Conservation (phyloP, 2,113 vertebrate genomes). For the Arvicanthis niloticus region DNA sequence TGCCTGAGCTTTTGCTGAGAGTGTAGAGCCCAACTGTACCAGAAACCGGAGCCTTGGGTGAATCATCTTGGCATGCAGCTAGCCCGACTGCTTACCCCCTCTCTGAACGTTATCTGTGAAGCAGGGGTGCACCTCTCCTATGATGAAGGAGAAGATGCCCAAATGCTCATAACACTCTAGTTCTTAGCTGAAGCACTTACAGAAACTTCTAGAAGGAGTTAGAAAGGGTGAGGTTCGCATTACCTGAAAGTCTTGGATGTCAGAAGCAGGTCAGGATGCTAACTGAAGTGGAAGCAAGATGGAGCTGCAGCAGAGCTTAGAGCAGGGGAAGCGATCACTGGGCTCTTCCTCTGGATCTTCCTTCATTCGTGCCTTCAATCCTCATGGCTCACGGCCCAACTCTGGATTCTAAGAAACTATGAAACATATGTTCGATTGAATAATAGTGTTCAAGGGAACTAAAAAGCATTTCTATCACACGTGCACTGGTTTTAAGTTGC, state of each 20-base stretch:
- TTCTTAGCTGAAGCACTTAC: background rate
- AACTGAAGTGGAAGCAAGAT: background rate
- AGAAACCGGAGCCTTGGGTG: background rate
- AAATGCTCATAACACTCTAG: background rate
- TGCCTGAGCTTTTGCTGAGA: background rate
- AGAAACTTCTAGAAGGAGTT: conserved; percentile 18
- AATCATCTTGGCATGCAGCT: background rate
- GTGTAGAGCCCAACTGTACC: too few relatives aligned
- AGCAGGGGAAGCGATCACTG: background rate
- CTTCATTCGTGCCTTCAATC: background rate
- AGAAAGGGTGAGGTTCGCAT: background rate
- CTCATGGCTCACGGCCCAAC: background rate
- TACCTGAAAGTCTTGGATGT: background rate
- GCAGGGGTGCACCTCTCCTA: background rate
- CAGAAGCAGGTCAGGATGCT: background rate
- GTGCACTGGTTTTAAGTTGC: conserved; percentile 50
- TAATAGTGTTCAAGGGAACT: conserved; percentile 18
- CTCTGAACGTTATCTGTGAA: background rate
- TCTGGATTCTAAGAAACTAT: background rate
- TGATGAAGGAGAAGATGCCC: background rate
- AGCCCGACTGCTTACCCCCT: background rate
- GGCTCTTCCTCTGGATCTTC: background rate
- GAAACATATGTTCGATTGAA: conserved; percentile 61
- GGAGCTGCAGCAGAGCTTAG: background rate
- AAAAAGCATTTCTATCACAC: background rate